Evolutionary conservation across 1,140 invertebrate genomes (phyloP).

Genomic region (Eriosoma lanigerum): DNA sequence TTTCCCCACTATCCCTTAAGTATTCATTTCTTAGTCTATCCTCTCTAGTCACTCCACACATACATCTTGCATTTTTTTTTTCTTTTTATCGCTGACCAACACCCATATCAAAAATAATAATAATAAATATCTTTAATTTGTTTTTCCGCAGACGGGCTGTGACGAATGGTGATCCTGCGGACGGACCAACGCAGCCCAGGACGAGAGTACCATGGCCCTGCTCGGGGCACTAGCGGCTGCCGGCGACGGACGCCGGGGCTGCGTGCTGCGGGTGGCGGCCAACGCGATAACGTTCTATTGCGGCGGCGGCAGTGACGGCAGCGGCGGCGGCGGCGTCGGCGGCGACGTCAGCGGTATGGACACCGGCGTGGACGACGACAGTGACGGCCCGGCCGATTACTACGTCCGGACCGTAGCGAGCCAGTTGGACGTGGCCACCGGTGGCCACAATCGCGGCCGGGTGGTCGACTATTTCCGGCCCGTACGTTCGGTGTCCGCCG

Average conservation of each 20-base stretch:
- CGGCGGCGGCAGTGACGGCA: not conserved
- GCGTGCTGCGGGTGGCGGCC: slow-evolving; percentile 47
- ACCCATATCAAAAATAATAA: too few species aligned
- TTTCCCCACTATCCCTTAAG: too few species aligned
- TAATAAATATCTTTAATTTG: too few species aligned
- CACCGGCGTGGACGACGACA: not conserved
- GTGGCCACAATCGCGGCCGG: not conserved
- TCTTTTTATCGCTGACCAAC: too few species aligned
- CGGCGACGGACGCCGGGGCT: slow-evolving; percentile 31
- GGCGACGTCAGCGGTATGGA: not conserved
- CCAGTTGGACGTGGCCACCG: not conserved
- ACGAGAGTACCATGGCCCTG: slow-evolving; percentile 42
- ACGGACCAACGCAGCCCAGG: not conserved
- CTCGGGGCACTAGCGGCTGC: slow-evolving; percentile 42
- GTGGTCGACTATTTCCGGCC: slow-evolving; percentile 17
- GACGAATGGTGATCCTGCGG: too few species aligned
- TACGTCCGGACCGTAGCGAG: not conserved
- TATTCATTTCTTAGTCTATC: too few species aligned
- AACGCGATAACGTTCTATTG: slow-evolving; percentile 46
- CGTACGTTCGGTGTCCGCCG: slow-evolving; percentile 23
- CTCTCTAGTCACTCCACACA: too few species aligned
- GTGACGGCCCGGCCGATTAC: not conserved
- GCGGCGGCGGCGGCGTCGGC: not conserved
- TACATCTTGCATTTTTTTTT: too few species aligned
- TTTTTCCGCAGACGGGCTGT: too few species aligned